These are phyloP conservation scores for Sussaba pulchella DNA, from an alignment of 2,888 invertebrate species.

Conservation along the genomic window DNA sequence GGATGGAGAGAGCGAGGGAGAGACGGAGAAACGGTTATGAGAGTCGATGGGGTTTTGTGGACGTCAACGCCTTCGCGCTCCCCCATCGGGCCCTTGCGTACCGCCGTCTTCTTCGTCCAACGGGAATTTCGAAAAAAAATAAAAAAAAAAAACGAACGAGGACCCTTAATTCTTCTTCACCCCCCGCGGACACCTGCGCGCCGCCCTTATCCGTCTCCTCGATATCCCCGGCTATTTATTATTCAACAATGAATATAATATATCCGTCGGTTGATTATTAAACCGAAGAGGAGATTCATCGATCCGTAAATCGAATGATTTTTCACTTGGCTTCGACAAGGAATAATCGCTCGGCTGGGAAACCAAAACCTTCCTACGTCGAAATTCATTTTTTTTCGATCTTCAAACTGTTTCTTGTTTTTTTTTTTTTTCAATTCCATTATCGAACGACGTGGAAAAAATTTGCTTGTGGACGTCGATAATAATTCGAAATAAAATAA, in stretches of 20 bases:
- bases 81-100: slow-evolving; percentile 27
- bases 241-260: slow-evolving; percentile 57
- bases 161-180: slow-evolving; percentile 66
- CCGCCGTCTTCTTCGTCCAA: slow-evolving; percentile 10
- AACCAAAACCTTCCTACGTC: slow-evolving; percentile 56
- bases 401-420: too few relatives aligned
- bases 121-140: slow-evolving; percentile 63
- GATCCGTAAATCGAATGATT: slow-evolving; percentile 71
- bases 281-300: slow-evolving; percentile 61
- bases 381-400: too few relatives aligned
- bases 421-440: slow-evolving; percentile 66
- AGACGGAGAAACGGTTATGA: slow-evolving; percentile 11
- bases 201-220: slow-evolving; percentile 38
- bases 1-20: slow-evolving; percentile 4
- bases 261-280: slow-evolving; percentile 45
- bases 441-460: slow-evolving; percentile 35
- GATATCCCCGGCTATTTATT: slow-evolving; percentile 23
- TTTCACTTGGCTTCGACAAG: slow-evolving; percentile 69
- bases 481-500: slow-evolving; percentile 15
- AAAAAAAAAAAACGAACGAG: slow-evolving; percentile 40
- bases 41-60: slow-evolving; percentile 46
- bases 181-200: slow-evolving; percentile 62
- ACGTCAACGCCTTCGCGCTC: slow-evolving; percentile 67
- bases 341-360: slow-evolving; percentile 63
- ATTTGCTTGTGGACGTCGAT: slow-evolving; percentile 49